These are phyloP conservation scores for Corythornis cristatus DNA, from an alignment of 2,113 vertebrate genomes.

Conservation along the genomic window DNA sequence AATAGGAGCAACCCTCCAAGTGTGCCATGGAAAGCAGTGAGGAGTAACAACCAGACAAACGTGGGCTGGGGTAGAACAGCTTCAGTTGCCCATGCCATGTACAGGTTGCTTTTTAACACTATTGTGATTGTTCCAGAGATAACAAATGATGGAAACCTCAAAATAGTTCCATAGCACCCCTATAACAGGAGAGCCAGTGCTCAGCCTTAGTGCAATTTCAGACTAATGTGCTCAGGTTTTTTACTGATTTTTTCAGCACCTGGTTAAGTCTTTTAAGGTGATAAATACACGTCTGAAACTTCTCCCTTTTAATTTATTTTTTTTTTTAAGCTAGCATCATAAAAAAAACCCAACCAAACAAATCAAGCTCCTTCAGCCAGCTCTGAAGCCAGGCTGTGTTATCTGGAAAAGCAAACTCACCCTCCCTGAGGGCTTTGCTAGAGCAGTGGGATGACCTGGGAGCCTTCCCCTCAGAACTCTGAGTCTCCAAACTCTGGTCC, in stretches of 20 bases:
- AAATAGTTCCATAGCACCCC: neutral
- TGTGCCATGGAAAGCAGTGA: neutral
- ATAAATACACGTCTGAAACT: neutral
- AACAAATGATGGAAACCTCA: neutral
- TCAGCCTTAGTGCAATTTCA: neutral
- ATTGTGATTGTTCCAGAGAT: neutral
- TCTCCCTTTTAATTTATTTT: neutral
- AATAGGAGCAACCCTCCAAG: neutral
- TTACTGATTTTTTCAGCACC: neutral
- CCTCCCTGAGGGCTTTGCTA: neutral
- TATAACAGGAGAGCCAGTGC: neutral
- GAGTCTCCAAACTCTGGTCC: neutral
- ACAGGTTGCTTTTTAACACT: neutral
- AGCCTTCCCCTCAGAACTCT: neutral
- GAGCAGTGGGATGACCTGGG: rapidly evolving
- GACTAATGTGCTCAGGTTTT: neutral
- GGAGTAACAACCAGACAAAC: neutral
- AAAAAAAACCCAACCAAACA: neutral
- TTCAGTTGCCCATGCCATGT: neutral
- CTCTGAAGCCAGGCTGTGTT: neutral
- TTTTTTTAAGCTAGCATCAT: neutral
- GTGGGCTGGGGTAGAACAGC: neutral
- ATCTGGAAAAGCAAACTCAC: neutral
- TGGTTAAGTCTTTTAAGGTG: neutral
- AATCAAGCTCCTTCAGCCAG: neutral